Percentiles rank a stretch among this genome's conserved stretches.
Evolutionary conservation across 2,113 vertebrate genomes (phyloP).

Genomic region (Lophotis ruficrista): DNA sequence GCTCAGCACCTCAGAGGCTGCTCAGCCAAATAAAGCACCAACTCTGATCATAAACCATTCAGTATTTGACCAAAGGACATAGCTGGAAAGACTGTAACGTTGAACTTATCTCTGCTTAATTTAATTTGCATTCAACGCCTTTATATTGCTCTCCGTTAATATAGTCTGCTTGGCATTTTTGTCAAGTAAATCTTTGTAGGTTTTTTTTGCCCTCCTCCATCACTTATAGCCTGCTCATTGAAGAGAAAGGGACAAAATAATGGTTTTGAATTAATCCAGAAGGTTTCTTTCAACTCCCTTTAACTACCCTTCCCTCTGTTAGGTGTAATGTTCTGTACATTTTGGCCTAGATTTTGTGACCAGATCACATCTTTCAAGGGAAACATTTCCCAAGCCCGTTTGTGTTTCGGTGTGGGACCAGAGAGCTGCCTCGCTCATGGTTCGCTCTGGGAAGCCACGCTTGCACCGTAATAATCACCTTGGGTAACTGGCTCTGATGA

Average conservation of each 20-base stretch:
- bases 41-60: not conserved
- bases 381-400: not conserved
- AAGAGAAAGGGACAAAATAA: not conserved
- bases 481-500: not conserved
- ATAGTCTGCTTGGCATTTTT: not conserved
- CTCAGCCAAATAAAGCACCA: not conserved
- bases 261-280: not conserved
- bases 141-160: not conserved
- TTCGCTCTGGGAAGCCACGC: accelerated
- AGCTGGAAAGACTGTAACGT: not conserved
- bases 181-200: not conserved
- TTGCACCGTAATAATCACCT: accelerated
- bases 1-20: not conserved
- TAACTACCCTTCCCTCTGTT: not conserved
- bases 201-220: not conserved
- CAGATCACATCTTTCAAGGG: not conserved
- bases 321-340: not conserved
- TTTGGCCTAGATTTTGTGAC: not conserved
- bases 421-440: not conserved
- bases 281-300: not conserved
- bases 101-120: not conserved
- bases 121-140: not conserved
- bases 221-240: not conserved
- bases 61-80: not conserved
- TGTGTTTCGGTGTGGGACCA: not conserved